Conservation (phyloP, 2,113 vertebrate genomes). For the Oostethus manadensis region DNA sequence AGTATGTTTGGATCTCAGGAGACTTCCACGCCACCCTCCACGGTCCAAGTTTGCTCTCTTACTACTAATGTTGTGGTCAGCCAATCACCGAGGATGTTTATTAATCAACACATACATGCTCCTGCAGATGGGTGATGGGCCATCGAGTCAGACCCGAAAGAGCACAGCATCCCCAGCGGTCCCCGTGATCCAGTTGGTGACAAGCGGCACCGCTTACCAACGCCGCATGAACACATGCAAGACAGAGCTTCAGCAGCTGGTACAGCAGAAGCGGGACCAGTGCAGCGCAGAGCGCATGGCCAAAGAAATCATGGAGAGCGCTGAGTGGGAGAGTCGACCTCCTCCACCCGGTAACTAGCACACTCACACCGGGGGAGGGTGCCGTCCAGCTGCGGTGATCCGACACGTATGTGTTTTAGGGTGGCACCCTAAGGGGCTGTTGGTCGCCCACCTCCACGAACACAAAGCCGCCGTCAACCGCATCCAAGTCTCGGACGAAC, state of each 20-base stretch:
- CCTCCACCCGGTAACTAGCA: constrained; percentile 82
- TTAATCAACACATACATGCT: background rate
- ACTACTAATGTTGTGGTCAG: background rate
- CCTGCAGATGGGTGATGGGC: constrained; percentile 74
- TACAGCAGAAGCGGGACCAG: constrained; percentile 94
- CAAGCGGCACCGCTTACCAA: constrained; percentile 79
- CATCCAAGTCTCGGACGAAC: constrained; percentile 91
- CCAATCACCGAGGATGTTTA: background rate
- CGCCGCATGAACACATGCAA: constrained; percentile 89
- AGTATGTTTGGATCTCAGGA: constrained; percentile 99
- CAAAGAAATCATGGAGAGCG: constrained; percentile 96
- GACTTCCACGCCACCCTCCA: constrained; percentile 45
- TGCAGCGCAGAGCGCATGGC: constrained; percentile 89
- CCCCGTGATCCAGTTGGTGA: constrained; percentile 68
- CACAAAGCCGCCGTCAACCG: constrained; percentile 94
- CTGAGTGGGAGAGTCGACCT: constrained; percentile 94
- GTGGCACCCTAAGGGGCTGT: constrained; percentile 91
- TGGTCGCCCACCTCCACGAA: constrained; percentile 96
- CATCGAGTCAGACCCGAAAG: constrained; percentile 72
- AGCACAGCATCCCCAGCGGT: constrained; percentile 19
- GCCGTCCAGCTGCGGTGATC: background rate
- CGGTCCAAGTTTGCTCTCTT: background rate
- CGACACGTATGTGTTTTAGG: constrained; percentile 65
- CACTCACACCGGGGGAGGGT: background rate
- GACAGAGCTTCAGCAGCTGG: constrained; percentile 89